These are phyloP conservation scores for Alouatta palliata DNA, from an alignment of 2,113 vertebrate species.

Conservation along the genomic window DNA sequence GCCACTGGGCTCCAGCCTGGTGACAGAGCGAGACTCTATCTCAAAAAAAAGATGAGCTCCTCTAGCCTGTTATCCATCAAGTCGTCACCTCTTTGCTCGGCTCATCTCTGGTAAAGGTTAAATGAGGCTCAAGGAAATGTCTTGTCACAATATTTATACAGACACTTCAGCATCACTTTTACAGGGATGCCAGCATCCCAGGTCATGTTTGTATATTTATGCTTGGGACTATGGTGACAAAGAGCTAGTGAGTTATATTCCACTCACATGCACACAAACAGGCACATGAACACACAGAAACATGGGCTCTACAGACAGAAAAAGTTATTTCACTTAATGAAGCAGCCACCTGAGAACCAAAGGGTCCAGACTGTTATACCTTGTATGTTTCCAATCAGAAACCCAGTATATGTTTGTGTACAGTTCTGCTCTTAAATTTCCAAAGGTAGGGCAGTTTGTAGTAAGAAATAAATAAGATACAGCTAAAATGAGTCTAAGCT, in stretches of 20 bases:
- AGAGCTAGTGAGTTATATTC: not conserved
- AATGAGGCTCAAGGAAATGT: constrained; percentile 26
- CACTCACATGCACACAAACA: not conserved
- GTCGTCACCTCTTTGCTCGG: not conserved
- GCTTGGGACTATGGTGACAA: constrained; percentile 59
- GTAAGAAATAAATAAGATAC: not conserved
- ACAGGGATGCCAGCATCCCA: not conserved
- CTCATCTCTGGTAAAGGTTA: constrained; percentile 42
- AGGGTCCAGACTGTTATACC: not conserved
- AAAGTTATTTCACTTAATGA: not conserved
- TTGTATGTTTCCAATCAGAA: not conserved
- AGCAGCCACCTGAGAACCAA: not conserved
- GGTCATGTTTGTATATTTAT: constrained; percentile 61
- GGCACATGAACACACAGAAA: not conserved
- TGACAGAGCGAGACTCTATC: not conserved
- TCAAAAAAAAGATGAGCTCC: not conserved
- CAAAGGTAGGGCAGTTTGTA: not conserved
- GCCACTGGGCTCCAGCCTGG: too few relatives aligned
- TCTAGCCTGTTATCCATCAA: not conserved
- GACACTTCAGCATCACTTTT: not conserved
- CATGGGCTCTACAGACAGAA: not conserved
- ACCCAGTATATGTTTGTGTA: not conserved
- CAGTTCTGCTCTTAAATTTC: not conserved
- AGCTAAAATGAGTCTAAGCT: not conserved
- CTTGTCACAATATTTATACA: constrained; percentile 42